Evolutionary conservation across 2,113 vertebrate species (phyloP).

Genomic region (Pogonocichla stellata): DNA sequence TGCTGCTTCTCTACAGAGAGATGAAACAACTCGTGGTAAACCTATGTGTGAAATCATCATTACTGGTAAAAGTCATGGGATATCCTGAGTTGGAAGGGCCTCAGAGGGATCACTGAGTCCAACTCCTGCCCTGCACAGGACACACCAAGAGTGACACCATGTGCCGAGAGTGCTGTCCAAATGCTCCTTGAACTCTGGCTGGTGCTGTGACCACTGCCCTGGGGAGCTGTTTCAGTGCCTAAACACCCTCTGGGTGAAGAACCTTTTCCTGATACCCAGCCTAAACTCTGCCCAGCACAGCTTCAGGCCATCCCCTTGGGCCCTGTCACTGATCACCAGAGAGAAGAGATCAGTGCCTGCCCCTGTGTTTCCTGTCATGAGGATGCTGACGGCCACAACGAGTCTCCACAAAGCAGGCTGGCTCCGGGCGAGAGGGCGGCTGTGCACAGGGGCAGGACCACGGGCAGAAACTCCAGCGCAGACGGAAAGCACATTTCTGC

Average conservation of each 20-base stretch:
- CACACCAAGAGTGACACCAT: not conserved
- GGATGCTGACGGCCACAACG: not conserved
- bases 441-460: not conserved
- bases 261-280: rapidly evolving
- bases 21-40: not conserved
- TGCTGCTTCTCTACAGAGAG: not conserved
- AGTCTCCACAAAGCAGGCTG: not conserved
- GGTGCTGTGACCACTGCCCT: not conserved
- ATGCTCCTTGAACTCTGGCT: too few species aligned
- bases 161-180: not conserved
- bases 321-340: not conserved
- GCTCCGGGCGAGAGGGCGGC: not conserved
- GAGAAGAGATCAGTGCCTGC: not conserved
- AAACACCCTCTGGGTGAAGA: rapidly evolving
- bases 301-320: not conserved
- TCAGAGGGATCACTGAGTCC: not conserved
- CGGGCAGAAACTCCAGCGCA: rapidly evolving
- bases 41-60: not conserved
- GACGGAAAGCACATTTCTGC: not conserved
- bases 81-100: not conserved
- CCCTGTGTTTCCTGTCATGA: too few species aligned
- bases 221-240: not conserved
- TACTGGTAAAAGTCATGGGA: not conserved
- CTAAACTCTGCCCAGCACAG: not conserved
- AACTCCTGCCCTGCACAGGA: not conserved